These are phyloP conservation scores for Pogonocichla stellata DNA, from an alignment of 2,113 vertebrate species.

Conservation along the genomic window DNA sequence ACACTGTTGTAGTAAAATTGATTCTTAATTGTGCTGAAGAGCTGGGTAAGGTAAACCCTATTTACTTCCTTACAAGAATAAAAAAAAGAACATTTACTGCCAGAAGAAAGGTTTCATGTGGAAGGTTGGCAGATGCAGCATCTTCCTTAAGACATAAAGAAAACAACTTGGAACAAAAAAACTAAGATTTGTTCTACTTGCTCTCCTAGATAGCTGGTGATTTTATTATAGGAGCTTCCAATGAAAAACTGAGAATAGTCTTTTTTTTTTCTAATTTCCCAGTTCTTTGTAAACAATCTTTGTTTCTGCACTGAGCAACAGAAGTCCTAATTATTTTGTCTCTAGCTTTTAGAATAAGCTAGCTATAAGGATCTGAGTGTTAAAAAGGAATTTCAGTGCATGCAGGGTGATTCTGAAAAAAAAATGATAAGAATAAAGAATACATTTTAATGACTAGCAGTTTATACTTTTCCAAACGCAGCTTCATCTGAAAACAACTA, in stretches of 20 bases:
- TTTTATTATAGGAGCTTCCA: not conserved
- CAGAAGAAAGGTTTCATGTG: not conserved
- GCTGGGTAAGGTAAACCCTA: not conserved
- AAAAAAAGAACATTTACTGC: not conserved
- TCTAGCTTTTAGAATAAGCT: not conserved
- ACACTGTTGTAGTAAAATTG: not conserved
- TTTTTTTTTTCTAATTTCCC: not conserved
- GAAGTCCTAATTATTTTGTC: not conserved
- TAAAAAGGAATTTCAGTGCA: not conserved
- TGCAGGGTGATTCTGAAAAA: not conserved
- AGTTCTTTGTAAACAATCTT: not conserved
- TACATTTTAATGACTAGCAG: not conserved
- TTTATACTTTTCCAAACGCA: not conserved
- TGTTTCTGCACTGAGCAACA: not conserved
- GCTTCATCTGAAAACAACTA: not conserved
- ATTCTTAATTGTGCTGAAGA: not conserved
- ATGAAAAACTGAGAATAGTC: not conserved
- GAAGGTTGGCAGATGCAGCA: not conserved
- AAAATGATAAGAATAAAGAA: not conserved
- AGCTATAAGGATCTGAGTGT: not conserved
- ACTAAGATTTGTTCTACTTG: not conserved
- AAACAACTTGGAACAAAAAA: not conserved
- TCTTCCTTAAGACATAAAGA: not conserved
- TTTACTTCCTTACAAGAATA: not conserved
- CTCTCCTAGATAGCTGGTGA: too few species aligned